Percentiles rank a stretch among this genome's conserved stretches.
These are phyloP conservation scores for Struthio camelus DNA, from an alignment of 2,113 vertebrate genomes.

Conservation along the genomic window DNA sequence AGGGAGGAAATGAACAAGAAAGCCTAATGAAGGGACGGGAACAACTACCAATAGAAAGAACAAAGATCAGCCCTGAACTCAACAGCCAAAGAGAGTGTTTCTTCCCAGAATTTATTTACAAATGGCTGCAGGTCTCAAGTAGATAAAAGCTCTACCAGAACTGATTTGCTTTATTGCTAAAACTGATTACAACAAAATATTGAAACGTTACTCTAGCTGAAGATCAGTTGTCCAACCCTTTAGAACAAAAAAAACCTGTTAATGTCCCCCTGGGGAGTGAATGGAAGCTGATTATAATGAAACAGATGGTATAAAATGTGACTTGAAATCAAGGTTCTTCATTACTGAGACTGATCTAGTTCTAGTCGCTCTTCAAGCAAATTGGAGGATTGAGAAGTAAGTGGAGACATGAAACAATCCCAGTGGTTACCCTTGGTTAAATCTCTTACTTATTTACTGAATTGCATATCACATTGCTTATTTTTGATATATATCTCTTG, in stretches of 20 bases:
- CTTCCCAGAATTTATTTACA: background rate
- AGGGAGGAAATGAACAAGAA: background rate
- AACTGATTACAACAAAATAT: background rate
- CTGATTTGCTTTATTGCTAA: background rate
- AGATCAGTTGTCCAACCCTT: background rate
- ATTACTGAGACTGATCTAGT: background rate
- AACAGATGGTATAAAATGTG: constrained; percentile 6
- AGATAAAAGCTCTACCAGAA: background rate
- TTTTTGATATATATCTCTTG: background rate
- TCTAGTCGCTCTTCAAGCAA: background rate
- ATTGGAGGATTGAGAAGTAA: background rate
- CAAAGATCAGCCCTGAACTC: background rate
- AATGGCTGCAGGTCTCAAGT: background rate
- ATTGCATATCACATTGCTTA: background rate
- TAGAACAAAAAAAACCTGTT: constrained; percentile 14
- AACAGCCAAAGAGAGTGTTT: background rate
- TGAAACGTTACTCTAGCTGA: background rate
- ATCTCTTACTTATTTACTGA: background rate
- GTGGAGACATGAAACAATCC: background rate
- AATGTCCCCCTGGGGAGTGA: background rate
- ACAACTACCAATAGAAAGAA: background rate
- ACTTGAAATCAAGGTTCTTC: constrained; percentile 26
- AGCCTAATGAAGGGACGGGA: background rate
- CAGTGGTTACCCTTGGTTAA: background rate
- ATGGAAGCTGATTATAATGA: background rate